Conservation (phyloP, 2,113 vertebrate genomes). For the Eublepharis macularius region DNA sequence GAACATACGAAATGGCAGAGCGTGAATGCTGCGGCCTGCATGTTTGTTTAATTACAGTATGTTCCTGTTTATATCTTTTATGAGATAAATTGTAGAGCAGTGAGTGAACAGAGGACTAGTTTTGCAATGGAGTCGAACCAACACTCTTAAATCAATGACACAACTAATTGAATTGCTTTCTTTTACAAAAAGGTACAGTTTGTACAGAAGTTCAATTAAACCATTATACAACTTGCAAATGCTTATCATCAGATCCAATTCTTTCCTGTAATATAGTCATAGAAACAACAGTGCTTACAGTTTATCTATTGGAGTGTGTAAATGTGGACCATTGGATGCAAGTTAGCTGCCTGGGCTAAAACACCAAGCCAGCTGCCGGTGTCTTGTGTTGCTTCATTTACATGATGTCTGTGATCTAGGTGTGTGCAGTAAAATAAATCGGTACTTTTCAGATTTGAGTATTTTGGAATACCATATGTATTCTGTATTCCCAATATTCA, state of each 20-base stretch:
- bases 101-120: neutral
- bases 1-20: neutral
- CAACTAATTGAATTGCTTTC: neutral
- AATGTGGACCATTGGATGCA: neutral
- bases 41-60: neutral
- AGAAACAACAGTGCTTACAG: neutral
- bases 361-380: neutral
- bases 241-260: neutral
- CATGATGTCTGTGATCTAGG: too few species aligned
- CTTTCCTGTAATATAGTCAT: neutral
- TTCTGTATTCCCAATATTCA: too few species aligned
- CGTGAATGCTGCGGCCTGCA: neutral
- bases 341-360: neutral
- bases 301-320: neutral
- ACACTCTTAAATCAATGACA: neutral
- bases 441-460: too few species aligned
- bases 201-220: neutral
- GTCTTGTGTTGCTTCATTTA: neutral
- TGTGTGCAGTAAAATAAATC: too few species aligned
- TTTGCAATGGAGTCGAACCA: neutral
- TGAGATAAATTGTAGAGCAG: neutral
- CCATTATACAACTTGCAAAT: neutral
- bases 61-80: neutral
- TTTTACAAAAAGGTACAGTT: neutral
- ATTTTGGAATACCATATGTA: too few species aligned